These are phyloP conservation scores for Drosophila glabriapex DNA, from an alignment of 2,888 invertebrate species.

Conservation along the genomic window DNA sequence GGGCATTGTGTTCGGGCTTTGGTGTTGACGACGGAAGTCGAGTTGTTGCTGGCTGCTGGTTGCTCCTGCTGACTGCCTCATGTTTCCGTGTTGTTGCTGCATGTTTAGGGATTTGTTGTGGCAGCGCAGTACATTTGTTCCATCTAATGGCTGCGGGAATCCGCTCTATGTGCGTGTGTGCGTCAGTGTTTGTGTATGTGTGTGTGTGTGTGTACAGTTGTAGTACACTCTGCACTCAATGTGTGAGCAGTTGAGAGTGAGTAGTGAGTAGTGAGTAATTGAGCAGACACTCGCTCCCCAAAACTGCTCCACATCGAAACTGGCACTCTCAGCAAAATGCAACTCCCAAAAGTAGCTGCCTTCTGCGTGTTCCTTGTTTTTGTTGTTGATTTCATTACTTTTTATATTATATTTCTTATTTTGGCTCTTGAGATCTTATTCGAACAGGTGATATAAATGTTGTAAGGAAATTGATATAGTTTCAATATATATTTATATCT, in stretches of 20 bases:
- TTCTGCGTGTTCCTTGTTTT: not conserved
- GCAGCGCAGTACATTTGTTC: conserved; percentile 76
- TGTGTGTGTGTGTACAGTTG: not conserved
- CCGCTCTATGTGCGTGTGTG: conserved; percentile 22
- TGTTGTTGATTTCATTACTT: not conserved
- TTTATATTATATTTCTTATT: not conserved
- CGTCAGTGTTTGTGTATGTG: not conserved
- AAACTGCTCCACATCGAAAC: not conserved
- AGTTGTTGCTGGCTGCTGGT: conserved; percentile 33
- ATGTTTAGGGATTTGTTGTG: conserved; percentile 80
- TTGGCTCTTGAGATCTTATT: not conserved
- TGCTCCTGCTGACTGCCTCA: conserved; percentile 9
- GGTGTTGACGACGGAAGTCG: conserved; percentile 76
- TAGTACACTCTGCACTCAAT: conserved; percentile 3
- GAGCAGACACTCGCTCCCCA: not conserved
- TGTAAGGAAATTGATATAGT: not conserved
- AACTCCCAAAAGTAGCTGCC: not conserved
- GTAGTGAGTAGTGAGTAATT: conserved; percentile 1
- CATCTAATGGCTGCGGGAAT: conserved; percentile 61
- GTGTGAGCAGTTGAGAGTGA: conserved; percentile 1
- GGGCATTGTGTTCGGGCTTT: conserved; percentile 34
- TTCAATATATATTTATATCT: not conserved
- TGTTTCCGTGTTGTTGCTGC: conserved; percentile 64
- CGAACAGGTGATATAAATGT: not conserved
- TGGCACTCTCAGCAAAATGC: not conserved